phyloP scores from a whole-genome alignment of 1,140 invertebrate genomes.

The Harpegnathos saltator region DNA sequence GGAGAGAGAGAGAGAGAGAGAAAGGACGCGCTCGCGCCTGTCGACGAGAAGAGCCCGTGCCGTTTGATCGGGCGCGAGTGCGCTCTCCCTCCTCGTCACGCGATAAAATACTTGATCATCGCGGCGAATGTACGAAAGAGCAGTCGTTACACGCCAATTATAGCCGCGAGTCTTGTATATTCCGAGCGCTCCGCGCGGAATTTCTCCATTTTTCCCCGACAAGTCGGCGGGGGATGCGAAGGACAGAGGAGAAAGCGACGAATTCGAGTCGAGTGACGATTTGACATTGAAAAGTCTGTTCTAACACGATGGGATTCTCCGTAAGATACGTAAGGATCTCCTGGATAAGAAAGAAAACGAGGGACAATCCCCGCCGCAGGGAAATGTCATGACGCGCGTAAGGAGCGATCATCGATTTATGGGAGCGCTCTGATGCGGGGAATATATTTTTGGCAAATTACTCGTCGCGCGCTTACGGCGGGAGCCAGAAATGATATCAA shows the following conservation, averaged over 20 bases:
- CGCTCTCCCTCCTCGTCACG: conserved; percentile 1
- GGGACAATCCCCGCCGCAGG: neutral
- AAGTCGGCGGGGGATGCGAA: neutral
- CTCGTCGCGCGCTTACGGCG: neutral
- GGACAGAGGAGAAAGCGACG: too few species aligned
- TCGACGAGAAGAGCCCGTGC: neutral
- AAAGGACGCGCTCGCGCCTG: neutral
- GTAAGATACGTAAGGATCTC: too few species aligned
- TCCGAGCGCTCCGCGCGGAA: too few species aligned
- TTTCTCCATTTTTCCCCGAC: neutral
- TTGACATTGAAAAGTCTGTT: too few species aligned
- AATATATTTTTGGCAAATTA: conserved; percentile 4
- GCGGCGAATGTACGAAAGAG: neutral
- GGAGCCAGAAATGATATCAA: conserved; percentile 22
- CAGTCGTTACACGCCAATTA: neutral
- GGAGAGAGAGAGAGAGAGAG: too few species aligned
- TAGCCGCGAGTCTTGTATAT: neutral
- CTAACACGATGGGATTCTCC: too few species aligned
- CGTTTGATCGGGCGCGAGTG: conserved; percentile 8
- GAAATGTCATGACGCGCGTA: neutral
- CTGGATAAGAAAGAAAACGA: too few species aligned
- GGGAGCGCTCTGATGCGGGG: too few species aligned
- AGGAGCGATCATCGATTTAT: too few species aligned
- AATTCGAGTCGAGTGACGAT: too few species aligned
- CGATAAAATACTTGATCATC: neutral